Base-by-base conservation (phyloP, 2,797 vertebrate species). In the Ctenopoma multispine region DNA sequence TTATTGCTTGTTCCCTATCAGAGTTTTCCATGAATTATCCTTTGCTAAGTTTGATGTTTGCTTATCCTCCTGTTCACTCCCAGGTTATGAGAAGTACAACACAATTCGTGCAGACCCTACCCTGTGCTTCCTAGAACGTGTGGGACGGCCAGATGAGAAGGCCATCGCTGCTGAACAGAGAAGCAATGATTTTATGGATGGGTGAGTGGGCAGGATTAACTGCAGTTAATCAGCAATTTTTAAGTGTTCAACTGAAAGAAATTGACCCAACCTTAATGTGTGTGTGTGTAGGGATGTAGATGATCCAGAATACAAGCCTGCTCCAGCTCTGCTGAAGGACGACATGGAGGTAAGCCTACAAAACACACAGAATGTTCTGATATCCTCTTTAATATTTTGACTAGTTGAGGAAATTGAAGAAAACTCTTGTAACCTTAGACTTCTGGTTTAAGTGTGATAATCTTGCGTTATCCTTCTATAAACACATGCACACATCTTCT, bases 1-100 rank as follows among this genome's bases (percentile, higher is more conserved):
- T 7, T 11, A 1, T 60, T 63, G n/a, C 34, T 29, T 43, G 23
- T 4, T 23, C 10, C 0, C 23, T 78, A 51, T n/a, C n/a, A n/a
- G n/a, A n/a, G n/a, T n/a, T n/a, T n/a, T 74, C 56, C 60, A 44
- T 63, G 11, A 17, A 55, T 72, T 51, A 17, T 60, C 31, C 48
- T 61, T 67, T 1, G 1, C 55, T 83, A 31, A 83, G 48, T 56
- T 46, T 48, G 4, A 4, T 59, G 54, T 80, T 62, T 86, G 62
- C 71, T 75, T 80, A 5, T 71, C 71, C 43, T 49, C 31, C 57
- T 72, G 51, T 83, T 50, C 23, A 0, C 54, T 80, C 34, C 0
- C 79, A 99, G 98, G 98, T 88, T 99, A 99, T 92, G 97, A 99
- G 89, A 99, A 99, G 87, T 99, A 99, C 83, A 99, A 99, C 93